Conservation (phyloP, 2,113 vertebrate genomes). For the Ammodytes dubius region DNA sequence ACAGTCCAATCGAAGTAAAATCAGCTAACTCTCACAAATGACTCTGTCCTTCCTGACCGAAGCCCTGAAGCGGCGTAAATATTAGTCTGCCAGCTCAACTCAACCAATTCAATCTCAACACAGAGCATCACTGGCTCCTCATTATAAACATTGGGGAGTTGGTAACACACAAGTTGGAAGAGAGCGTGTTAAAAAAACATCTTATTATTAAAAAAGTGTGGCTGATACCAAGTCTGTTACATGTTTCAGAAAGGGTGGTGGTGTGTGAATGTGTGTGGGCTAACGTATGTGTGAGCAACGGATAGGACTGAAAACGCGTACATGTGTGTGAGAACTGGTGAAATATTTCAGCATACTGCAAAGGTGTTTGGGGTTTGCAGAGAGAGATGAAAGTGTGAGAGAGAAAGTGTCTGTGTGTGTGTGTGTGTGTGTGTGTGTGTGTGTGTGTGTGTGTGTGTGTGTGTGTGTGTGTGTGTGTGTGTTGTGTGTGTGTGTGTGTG, state of each 20-base stretch:
- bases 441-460: neutral
- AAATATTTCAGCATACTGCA: constrained; percentile 26
- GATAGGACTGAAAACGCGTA: constrained; percentile 2
- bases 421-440: neutral
- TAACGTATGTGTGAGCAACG: constrained; percentile 18
- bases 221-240: constrained; percentile 16
- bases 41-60: no score
- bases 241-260: constrained; percentile 17
- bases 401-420: neutral
- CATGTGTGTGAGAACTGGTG: neutral
- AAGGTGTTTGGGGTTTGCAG: constrained; percentile 16
- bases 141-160: constrained; percentile 4
- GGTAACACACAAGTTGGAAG: constrained; percentile 2
- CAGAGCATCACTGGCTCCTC: constrained; percentile 11
- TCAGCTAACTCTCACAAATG: no score
- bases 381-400: constrained; percentile 17
- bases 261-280: constrained; percentile 26
- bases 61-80: no score
- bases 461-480: neutral
- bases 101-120: no score
- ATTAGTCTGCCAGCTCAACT: no score
- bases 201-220: constrained; percentile 20
- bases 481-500: neutral
- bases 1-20: no score
- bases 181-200: constrained; percentile 18